Conservation (phyloP, 2,113 vertebrate genomes). For the Notarius lentiginosus region DNA sequence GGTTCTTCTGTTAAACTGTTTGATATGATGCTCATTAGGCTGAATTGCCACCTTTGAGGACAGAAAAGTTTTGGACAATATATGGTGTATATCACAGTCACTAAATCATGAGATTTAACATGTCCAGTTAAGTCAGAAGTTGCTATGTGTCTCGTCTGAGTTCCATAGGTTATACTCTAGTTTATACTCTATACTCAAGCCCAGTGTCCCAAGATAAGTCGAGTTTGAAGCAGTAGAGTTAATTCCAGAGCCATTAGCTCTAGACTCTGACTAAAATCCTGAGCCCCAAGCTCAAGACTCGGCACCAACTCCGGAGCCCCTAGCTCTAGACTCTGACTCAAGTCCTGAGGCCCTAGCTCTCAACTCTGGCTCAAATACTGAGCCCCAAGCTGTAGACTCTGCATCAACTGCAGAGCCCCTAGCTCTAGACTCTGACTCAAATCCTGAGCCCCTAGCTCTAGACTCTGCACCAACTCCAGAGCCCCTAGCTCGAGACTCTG, state of each 20-base stretch:
- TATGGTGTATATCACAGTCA: neutral
- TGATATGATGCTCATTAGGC: neutral
- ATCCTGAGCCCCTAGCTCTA: neutral
- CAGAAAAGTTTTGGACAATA: neutral
- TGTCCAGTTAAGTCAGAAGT: neutral
- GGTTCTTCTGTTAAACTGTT: neutral
- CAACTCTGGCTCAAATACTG: too few species aligned
- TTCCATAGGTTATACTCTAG: neutral
- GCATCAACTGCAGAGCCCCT: too few species aligned
- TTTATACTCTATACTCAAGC: neutral
- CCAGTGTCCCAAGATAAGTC: neutral
- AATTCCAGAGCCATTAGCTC: too few species aligned
- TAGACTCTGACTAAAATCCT: too few species aligned
- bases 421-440: too few species aligned
- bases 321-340: neutral
- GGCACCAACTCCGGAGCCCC: neutral
- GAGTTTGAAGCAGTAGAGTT: neutral
- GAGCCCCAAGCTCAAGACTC: too few species aligned
- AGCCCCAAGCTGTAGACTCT: too few species aligned
- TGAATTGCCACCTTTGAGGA: neutral
- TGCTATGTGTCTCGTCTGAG: neutral
- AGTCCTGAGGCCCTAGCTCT: too few species aligned
- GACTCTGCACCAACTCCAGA: neutral
- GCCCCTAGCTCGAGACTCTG: too few species aligned
- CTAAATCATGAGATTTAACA: neutral